phyloP scores from a whole-genome alignment of 2,113 vertebrate genomes.

The Gracilinanus agilis region DNA sequence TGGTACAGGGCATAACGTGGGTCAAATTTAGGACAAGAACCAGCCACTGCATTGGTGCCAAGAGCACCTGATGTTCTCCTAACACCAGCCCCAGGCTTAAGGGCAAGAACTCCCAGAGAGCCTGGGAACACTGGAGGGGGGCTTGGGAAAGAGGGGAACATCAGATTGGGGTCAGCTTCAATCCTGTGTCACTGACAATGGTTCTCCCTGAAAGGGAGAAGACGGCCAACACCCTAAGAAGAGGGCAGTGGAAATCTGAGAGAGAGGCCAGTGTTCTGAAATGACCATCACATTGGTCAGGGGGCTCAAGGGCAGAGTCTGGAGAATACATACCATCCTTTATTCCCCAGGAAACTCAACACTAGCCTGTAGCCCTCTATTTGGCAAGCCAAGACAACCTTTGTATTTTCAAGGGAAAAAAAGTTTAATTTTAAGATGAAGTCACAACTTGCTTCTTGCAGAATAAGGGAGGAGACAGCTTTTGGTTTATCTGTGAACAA shows the following conservation, averaged over 20 bases:
- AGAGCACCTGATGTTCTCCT: not conserved
- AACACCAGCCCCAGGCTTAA: not conserved
- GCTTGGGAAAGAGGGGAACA: not conserved
- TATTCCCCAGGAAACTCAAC: not conserved
- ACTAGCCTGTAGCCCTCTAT: no score
- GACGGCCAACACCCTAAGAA: not conserved
- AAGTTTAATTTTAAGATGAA: no score
- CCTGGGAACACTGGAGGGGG: not conserved
- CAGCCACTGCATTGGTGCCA: not conserved
- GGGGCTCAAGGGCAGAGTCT: not conserved
- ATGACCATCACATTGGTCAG: not conserved
- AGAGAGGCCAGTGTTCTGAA: slow-evolving; percentile 15
- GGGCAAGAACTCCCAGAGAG: not conserved
- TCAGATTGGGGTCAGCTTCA: not conserved
- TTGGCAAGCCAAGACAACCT: no score
- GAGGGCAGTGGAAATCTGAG: not conserved
- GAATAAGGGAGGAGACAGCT: no score
- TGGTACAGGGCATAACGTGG: no score
- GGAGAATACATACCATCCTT: not conserved
- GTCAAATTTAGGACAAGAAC: not conserved
- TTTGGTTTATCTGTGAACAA: no score
- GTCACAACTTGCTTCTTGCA: no score
- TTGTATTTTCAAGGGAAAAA: no score
- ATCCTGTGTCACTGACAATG: not conserved
- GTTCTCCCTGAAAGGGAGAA: not conserved